Conservation (phyloP, 2,113 vertebrate species). For the Aegotheles bennettii region DNA sequence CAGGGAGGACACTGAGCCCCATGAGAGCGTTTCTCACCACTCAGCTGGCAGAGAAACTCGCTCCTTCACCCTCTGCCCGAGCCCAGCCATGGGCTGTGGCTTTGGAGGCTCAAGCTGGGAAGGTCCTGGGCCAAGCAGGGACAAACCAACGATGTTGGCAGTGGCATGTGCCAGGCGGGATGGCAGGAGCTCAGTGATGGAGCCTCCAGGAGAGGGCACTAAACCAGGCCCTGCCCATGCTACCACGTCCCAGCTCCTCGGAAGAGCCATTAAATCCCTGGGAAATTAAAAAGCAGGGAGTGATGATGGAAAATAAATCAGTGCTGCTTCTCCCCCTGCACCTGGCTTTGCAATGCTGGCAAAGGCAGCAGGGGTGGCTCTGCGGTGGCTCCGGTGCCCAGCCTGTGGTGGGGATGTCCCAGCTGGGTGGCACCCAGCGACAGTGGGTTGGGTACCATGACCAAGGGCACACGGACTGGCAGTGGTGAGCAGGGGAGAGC, state of each 20-base stretch:
- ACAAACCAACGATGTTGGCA: background rate
- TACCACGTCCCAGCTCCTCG: background rate
- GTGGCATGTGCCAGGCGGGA: background rate
- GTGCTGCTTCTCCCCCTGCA: accelerated
- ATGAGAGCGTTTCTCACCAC: accelerated
- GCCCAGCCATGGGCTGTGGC: accelerated
- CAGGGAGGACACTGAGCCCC: background rate
- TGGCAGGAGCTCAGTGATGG: background rate
- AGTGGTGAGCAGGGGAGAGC: no score
- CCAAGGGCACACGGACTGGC: no score
- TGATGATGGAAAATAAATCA: accelerated
- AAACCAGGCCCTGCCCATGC: background rate
- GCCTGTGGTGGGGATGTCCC: background rate
- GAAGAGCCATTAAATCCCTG: background rate
- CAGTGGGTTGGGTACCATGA: no score
- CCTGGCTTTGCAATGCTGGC: accelerated
- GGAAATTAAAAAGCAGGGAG: background rate
- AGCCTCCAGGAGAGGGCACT: constrained; percentile 71
- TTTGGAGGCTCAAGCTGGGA: background rate
- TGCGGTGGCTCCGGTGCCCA: accelerated
- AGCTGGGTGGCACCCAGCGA: no score
- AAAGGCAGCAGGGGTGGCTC: accelerated
- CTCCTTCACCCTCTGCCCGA: background rate
- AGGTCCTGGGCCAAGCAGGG: background rate
- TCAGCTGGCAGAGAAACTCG: background rate